Percentiles rank a stretch among this genome's conserved stretches.
These are phyloP conservation scores for Yponomeuta sedellus DNA, from an alignment of 2,888 invertebrate species.

Conservation along the genomic window DNA sequence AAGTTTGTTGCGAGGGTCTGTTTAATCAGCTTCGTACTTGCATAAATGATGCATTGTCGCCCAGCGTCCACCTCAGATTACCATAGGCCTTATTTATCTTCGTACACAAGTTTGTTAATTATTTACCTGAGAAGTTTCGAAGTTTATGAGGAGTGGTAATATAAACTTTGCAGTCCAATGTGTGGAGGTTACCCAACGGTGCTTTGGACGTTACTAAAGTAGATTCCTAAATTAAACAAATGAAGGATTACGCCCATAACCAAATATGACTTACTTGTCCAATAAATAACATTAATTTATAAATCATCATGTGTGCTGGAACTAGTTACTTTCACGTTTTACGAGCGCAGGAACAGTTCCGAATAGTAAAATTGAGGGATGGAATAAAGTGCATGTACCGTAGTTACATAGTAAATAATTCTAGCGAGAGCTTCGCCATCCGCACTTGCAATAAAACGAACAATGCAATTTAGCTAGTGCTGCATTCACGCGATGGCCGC, in stretches of 20 bases:
- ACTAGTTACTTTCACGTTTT: constrained; percentile 7
- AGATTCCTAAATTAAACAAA: neutral
- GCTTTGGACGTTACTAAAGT: neutral
- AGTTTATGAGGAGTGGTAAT: neutral
- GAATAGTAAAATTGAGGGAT: constrained; percentile 53
- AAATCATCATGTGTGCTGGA: neutral
- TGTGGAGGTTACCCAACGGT: neutral
- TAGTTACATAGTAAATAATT: constrained; percentile 69
- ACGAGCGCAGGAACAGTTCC: constrained; percentile 4
- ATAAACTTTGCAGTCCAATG: neutral
- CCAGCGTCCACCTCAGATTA: constrained; percentile 18
- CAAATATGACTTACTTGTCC: neutral
- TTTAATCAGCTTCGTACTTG: constrained; percentile 15
- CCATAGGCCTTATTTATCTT: constrained; percentile 14
- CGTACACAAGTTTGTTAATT: constrained; percentile 12
- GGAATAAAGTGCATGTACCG: constrained; percentile 67
- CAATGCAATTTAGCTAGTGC: constrained; percentile 71
- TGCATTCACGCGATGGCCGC: constrained; percentile 58
- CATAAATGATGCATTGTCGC: constrained; percentile 27
- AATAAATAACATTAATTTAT: neutral
- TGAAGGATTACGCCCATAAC: neutral
- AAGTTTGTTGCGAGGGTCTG: constrained; percentile 17
- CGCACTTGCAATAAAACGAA: constrained; percentile 69
- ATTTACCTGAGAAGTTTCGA: neutral
- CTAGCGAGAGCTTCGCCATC: constrained; percentile 60